Base-by-base conservation (phyloP, 1,140 invertebrate genomes). In the Eriosoma lanigerum region DNA sequence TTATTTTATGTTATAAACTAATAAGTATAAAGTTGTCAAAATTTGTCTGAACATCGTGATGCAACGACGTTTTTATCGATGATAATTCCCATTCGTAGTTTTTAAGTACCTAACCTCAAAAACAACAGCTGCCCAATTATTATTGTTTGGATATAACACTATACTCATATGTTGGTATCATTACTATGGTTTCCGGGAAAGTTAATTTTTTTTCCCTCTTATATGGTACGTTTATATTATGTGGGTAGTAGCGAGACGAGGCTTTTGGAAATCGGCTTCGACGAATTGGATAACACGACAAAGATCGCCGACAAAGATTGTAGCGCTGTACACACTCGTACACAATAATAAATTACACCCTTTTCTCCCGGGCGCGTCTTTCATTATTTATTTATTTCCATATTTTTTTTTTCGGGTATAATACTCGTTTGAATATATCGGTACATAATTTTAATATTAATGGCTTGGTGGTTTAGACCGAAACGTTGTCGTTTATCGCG, bases 331-430 rank as follows among this genome's bases (percentile, higher is more conserved):
- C n/a, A n/a, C n/a, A 5, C 21, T n/a, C 60, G 19, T 32, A 19
- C 62, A 38, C 32, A 32, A 32, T 21, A 32, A 38, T 64, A 38
- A 64, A 64, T 38, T 64, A 64, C 29, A 38, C 19, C 9, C n/a
- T 19, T 38, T 19, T 19, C 62, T 21, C n/a, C 3, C 6, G 9
- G 6, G 8, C 8, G 17, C 6, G 62, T 64, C 29, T 58, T 58
- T 32, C 19, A 62, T 32, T 32, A n/a, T n/a, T n/a, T n/a, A n/a
- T n/a, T n/a, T n/a, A 32, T 62, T 38, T 38, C 13, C 29, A n/a
- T 38, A n/a, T 64, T 64, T 64, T 32, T 56, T 60, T 60, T 26
- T n/a, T n/a, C 60, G 17, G n/a, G n/a, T 62, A 62, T 62, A n/a
- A 32, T 12, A 38, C 21, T 12, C 21, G 56, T 58, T 58, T 62